Base-by-base conservation (phyloP, 1,140 invertebrate species). In the Cydia splendana region DNA sequence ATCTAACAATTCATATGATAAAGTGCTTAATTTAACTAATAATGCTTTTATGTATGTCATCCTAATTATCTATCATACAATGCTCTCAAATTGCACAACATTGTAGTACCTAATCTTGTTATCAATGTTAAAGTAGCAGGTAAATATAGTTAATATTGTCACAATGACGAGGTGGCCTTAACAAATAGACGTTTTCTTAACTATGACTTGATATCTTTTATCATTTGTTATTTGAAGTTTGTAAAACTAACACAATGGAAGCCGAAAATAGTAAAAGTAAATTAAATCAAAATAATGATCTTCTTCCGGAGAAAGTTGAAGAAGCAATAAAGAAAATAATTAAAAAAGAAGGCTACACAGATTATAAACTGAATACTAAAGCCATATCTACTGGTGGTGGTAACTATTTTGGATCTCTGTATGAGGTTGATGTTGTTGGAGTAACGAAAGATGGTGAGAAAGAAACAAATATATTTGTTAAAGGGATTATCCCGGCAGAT, bases 391-490 rank as follows among this genome's bases (percentile, higher is more conserved):
- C 88, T 7, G 79, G 77, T 15, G 87, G 86, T 20, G 87, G 82
- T 7, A 88, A 85, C 75, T 90, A 86, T 76, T 77, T 88, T 1
- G 86, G 83, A 48, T 76, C 76, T 48, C 57, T 90, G 4, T 87
- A 83, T 65, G 86, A 87, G 81, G 78, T 86, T 30, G 79, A 87
- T 71, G 42, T 88, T 12, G 79, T 30, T 57, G 87, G 87, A 15
- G 38, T 76, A 80, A 85, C 82, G 4, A 67, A 48, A 75, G 65
- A 83, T 10, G 81, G 77, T 0, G 28, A 79, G 0, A 84, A 87
- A 76, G 81, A 84, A 78, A 83, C 78, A 4, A 81, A 85, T 62
- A 79, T 91, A 71, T 91, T 91, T 76, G 74, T 89, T 15, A 91
- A 91, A 79, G 76, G 78, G 2, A 85, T 88, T 4, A 10, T 69